A percentile compares a stretch with the other conserved stretches of the same genome.
phyloP scores from a whole-genome alignment of 2,797 vertebrate genomes.

The Pangasius mekongensis region DNA sequence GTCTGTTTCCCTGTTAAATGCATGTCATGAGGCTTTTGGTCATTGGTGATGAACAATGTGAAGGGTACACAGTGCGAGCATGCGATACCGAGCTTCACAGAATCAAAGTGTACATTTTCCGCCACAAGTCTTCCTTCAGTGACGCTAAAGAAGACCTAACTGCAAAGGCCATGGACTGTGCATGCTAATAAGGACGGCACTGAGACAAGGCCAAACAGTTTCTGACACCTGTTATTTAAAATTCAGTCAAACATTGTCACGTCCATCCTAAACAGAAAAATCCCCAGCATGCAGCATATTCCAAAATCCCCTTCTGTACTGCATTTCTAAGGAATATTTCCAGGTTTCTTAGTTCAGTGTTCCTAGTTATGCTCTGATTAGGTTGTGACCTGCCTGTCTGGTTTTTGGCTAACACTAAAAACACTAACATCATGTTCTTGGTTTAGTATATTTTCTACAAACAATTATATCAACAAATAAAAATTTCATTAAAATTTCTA shows the following conservation, averaged over 20 bases:
- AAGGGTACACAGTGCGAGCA: not conserved
- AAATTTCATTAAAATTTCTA: not conserved
- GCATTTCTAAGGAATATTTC: not conserved
- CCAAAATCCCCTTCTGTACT: no score
- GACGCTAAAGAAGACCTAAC: not conserved
- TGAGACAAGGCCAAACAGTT: slow-evolving; percentile 5
- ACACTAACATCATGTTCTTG: not conserved
- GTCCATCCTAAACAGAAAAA: no score
- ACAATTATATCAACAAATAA: not conserved
- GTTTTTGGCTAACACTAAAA: not conserved
- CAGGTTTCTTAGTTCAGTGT: not conserved
- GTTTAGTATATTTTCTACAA: not conserved
- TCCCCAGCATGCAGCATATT: not conserved
- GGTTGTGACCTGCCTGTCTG: not conserved
- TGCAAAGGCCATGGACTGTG: not conserved
- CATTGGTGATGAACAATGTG: not conserved
- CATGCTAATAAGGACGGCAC: slow-evolving; percentile 12
- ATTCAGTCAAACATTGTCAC: not conserved
- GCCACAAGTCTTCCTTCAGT: not conserved
- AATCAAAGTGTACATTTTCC: not conserved
- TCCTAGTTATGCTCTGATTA: not conserved
- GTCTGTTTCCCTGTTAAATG: not conserved
- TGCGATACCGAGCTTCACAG: not conserved
- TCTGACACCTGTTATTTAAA: slow-evolving; percentile 34
- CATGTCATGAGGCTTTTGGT: not conserved